Conservation (phyloP, 1,140 invertebrate species). For the Oryctes rhinoceros region DNA sequence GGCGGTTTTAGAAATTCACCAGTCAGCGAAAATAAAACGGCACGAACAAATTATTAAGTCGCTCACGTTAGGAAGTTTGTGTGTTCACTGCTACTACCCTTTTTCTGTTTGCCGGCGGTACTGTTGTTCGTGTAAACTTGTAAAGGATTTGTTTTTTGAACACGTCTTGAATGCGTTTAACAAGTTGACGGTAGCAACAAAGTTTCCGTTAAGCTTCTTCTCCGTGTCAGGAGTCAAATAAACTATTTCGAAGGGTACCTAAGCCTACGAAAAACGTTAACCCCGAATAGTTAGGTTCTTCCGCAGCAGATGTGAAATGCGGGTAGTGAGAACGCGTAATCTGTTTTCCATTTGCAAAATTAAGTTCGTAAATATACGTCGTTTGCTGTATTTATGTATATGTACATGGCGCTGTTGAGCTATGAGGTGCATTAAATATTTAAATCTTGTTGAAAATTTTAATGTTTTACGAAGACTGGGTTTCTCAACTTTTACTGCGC, state of each 20-base stretch:
- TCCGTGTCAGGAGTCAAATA: slow-evolving; percentile 37
- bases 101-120: slow-evolving; percentile 33
- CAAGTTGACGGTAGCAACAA: slow-evolving; percentile 32
- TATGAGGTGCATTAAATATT: too few species aligned
- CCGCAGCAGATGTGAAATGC: neutral
- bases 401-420: too few species aligned
- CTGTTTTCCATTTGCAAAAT: neutral
- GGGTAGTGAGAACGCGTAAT: neutral
- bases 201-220: slow-evolving; percentile 28
- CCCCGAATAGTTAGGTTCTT: slow-evolving; percentile 19
- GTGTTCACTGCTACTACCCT: slow-evolving; percentile 22
- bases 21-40: slow-evolving; percentile 37
- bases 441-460: too few species aligned
- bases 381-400: too few species aligned
- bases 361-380: too few species aligned
- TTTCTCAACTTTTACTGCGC: too few species aligned
- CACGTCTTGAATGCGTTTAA: slow-evolving; percentile 40
- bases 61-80: slow-evolving; percentile 38
- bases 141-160: slow-evolving; percentile 42
- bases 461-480: too few species aligned
- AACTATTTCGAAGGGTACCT: slow-evolving; percentile 9
- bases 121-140: slow-evolving; percentile 44
- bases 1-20: slow-evolving; percentile 25
- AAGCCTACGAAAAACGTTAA: slow-evolving; percentile 17
- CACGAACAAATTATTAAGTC: slow-evolving; percentile 40